These are phyloP conservation scores for Hybognathus amarus DNA, from an alignment of 2,797 vertebrate species.

Conservation along the genomic window DNA sequence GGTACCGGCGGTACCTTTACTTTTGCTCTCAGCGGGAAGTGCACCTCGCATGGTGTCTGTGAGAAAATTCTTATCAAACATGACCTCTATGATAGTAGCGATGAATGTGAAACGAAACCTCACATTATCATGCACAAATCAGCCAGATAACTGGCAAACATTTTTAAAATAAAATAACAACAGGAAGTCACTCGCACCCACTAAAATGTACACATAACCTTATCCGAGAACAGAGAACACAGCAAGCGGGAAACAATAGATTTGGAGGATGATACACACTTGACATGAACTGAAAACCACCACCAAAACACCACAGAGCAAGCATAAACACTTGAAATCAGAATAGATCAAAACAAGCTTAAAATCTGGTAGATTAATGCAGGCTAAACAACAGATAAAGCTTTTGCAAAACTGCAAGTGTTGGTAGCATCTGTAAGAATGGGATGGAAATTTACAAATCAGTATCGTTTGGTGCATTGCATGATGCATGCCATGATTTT, in stretches of 20 bases:
- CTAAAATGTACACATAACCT: not conserved
- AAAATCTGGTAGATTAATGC: not conserved
- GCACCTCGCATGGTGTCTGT: constrained; percentile 82
- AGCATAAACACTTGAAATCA: not conserved
- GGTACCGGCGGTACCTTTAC: constrained; percentile 71
- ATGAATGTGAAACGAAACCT: not conserved
- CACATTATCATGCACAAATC: constrained; percentile 45
- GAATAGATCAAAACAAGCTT: not conserved
- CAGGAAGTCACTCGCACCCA: not conserved
- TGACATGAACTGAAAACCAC: not conserved
- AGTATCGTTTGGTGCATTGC: no score
- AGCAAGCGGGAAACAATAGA: not conserved
- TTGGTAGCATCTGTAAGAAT: not conserved
- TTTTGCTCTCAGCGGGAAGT: constrained; percentile 80
- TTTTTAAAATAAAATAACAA: not conserved
- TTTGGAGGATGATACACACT: not conserved
- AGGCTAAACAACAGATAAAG: not conserved
- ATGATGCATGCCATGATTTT: not conserved
- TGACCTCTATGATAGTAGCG: not conserved
- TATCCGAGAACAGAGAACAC: not conserved
- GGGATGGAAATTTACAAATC: not conserved
- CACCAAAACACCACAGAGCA: not conserved
- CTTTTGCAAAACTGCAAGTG: not conserved
- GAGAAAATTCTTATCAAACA: constrained; percentile 71
- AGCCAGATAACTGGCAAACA: not conserved